Percentiles rank a stretch among this genome's conserved stretches.
These are phyloP conservation scores for Corythucha ciliata DNA, from an alignment of 2,888 invertebrate genomes.

Conservation along the genomic window DNA sequence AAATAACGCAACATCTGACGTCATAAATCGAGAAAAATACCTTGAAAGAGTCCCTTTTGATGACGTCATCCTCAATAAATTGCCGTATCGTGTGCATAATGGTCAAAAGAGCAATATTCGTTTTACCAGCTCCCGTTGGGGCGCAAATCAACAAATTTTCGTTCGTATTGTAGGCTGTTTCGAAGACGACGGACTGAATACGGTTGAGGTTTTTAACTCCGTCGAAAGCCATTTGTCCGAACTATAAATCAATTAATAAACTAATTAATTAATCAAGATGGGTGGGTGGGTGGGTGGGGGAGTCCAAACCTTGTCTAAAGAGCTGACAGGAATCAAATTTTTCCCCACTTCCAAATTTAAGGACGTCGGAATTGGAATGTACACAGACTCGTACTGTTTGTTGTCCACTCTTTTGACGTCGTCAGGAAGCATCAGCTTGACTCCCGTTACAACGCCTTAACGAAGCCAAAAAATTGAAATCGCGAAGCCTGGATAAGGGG, in stretches of 20 bases:
- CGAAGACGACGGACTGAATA: constrained; percentile 92
- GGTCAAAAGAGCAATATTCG: constrained; percentile 91
- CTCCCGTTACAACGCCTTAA: constrained; percentile 58
- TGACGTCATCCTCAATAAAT: constrained; percentile 68
- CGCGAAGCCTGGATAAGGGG: constrained; percentile 25
- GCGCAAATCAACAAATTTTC: constrained; percentile 97
- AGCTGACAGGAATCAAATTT: constrained; percentile 52
- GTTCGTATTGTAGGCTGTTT: constrained; percentile 89
- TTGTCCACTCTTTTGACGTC: constrained; percentile 62
- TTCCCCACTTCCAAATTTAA: constrained; percentile 54
- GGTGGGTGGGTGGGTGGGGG: too few relatives aligned
- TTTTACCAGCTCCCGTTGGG: constrained; percentile 98
- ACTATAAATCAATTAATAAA: constrained; percentile 47
- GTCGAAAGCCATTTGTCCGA: constrained; percentile 81
- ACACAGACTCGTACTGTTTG: constrained; percentile 75
- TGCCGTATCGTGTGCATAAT: constrained; percentile 84
- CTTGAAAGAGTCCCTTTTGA: constrained; percentile 88
- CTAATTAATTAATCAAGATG: background rate
- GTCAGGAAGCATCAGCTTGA: constrained; percentile 69
- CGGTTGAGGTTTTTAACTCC: constrained; percentile 79
- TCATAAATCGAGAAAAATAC: constrained; percentile 42
- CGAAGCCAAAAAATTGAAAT: background rate
- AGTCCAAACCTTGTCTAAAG: constrained; percentile 53
- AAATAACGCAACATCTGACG: constrained; percentile 11
- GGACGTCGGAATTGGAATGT: constrained; percentile 61